Percentiles rank a stretch among this genome's conserved stretches.
These are phyloP conservation scores for Hemaris fuciformis DNA, from an alignment of 2,888 invertebrate genomes.

Conservation along the genomic window DNA sequence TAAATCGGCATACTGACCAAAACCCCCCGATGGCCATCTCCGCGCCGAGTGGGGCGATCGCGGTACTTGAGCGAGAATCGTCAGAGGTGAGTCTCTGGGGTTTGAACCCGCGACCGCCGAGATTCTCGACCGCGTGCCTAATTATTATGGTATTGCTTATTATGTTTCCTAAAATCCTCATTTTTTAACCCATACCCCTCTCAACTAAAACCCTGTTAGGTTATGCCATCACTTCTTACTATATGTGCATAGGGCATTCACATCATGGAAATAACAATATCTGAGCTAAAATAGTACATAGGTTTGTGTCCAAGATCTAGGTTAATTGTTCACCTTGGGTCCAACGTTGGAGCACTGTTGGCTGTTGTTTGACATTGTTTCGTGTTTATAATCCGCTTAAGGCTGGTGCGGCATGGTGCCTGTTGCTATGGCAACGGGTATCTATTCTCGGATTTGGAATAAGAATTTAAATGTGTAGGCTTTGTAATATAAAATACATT, in stretches of 20 bases:
- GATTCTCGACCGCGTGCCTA: no score
- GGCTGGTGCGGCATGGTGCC: background rate
- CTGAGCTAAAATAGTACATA: background rate
- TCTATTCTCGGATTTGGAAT: background rate
- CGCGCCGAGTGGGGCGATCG: no score
- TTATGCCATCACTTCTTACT: background rate
- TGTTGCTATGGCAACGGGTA: background rate
- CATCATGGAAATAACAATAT: background rate
- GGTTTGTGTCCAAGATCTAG: background rate
- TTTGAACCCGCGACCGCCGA: no score
- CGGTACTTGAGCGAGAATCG: no score
- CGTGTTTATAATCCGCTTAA: background rate
- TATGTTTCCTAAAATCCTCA: no score
- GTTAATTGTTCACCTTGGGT: background rate
- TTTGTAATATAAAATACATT: background rate
- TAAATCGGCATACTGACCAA: no score
- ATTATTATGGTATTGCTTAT: no score
- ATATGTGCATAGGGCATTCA: background rate
- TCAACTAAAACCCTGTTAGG: no score
- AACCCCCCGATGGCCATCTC: no score
- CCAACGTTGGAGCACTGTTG: background rate
- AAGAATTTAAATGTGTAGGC: background rate
- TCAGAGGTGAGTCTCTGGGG: no score
- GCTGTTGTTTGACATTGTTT: background rate
- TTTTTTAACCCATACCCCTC: no score